phyloP scores from a whole-genome alignment of 2,888 invertebrate genomes.

The Dendrolimus houi region DNA sequence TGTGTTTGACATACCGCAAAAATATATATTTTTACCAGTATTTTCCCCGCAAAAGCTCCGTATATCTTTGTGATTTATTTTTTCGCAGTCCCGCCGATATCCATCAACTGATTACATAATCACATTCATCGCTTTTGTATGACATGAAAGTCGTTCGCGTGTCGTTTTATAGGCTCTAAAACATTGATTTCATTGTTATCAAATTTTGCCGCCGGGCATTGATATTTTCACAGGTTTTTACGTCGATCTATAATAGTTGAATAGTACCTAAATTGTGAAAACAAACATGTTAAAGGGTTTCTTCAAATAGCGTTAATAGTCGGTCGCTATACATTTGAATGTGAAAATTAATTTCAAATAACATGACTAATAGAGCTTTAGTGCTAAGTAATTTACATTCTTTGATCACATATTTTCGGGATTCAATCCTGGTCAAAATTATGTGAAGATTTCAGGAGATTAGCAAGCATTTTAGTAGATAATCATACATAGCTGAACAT shows the following conservation, averaged over 20 bases:
- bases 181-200: conserved; percentile 5
- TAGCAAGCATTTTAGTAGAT: no score
- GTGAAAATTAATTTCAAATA: no score
- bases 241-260: no score
- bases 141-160: background rate
- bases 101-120: conserved; percentile 4
- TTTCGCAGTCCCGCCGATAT: conserved; percentile 1
- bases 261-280: no score
- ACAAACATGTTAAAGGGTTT: no score
- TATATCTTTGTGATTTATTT: conserved; percentile 1
- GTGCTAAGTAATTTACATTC: no score
- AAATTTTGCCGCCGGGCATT: conserved; percentile 1
- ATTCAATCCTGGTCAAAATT: no score
- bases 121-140: background rate
- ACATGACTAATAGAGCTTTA: no score
- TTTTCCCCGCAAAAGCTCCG: background rate
- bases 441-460: no score
- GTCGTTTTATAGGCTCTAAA: conserved; percentile 4
- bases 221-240: background rate
- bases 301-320: background rate
- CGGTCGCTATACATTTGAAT: background rate
- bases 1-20: background rate
- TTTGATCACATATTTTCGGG: no score
- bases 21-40: background rate
- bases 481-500: no score